Base-by-base conservation (phyloP, 2,113 vertebrate genomes). In the Anolis sagrei region DNA sequence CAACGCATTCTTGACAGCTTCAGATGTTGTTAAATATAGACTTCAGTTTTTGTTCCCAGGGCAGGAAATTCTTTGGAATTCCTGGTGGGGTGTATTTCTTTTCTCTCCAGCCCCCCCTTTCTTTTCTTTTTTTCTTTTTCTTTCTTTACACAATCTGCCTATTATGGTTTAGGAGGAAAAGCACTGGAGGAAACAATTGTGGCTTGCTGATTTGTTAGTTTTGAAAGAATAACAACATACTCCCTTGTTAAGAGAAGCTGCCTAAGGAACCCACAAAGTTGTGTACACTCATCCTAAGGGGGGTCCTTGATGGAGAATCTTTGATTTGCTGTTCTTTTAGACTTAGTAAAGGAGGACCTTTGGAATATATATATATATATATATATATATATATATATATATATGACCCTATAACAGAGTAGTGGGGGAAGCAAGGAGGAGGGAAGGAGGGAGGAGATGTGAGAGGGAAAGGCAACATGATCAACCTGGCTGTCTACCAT, bases 1-100 rank as follows among this genome's bases (percentile, higher is more conserved):
- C 98, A 98, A 97, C 97, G 97, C 97, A 98, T 98, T 98, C 98
- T 97, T 98, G 98, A 98, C 97, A 98, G 96, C 96, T 98, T 98
- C 96, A 97, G 97, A 97, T 96, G 95, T 96, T 98, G 97, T 98
- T 98, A 98, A 98, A 98, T 98, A 97, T 97, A 97, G 96, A 95
- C 91, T 92, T 94, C 92, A 95, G 95, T 97, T 95, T 44, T 92
- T 98, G 97, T 98, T 98, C 97, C 97, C 96, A 97, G 94, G 94
- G 97, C 96, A 97, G 97, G 97, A 98, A 98, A 98, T 98, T 98
- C 97, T 97, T 97, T 93, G 91, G 95, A 97, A 95, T 98, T 97
- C 97, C 97, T 97, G 96, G n/a, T 75, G 68, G 76, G 68, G 54
- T 61, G 36, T 69, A n/a, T 62, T 32, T 32, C 27, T 69, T 19